Conservation (phyloP, 2,888 invertebrate species). For the Celastrina argiolus region DNA sequence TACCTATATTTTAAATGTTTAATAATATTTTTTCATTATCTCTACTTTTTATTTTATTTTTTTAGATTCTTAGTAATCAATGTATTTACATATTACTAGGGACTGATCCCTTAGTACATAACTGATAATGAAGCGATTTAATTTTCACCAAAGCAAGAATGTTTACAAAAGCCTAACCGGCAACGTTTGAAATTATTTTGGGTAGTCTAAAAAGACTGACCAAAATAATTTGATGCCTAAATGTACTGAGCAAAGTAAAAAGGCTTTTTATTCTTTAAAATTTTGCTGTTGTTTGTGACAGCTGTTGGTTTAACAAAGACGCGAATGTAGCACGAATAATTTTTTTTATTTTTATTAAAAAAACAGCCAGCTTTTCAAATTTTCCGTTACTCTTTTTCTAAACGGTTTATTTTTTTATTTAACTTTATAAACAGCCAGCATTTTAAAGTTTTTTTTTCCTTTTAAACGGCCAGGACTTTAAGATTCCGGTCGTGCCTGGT, state of each 20-base stretch:
- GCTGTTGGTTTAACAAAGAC: background rate
- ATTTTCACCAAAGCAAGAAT: background rate
- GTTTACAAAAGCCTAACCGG: background rate
- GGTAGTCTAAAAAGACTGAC: no score
- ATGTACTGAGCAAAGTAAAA: constrained; percentile 6
- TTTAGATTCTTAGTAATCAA: no score
- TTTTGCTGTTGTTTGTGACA: background rate
- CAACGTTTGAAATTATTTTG: background rate
- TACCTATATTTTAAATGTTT: no score
- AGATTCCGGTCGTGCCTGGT: no score
- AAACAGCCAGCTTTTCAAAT: no score
- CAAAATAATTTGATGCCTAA: background rate
- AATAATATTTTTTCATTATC: no score
- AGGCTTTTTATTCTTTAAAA: background rate
- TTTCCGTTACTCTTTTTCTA: no score
- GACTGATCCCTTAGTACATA: no score
- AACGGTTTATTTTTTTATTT: background rate
- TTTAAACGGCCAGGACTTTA: background rate
- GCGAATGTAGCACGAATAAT: background rate
- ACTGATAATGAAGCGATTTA: no score
- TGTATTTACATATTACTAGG: no score
- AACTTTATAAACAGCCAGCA: background rate
- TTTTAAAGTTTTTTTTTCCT: background rate
- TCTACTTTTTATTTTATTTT: no score
- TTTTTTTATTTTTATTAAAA: no score